phyloP scores from a whole-genome alignment of 2,113 vertebrate genomes.

The Tragelaphus buxtoni region DNA sequence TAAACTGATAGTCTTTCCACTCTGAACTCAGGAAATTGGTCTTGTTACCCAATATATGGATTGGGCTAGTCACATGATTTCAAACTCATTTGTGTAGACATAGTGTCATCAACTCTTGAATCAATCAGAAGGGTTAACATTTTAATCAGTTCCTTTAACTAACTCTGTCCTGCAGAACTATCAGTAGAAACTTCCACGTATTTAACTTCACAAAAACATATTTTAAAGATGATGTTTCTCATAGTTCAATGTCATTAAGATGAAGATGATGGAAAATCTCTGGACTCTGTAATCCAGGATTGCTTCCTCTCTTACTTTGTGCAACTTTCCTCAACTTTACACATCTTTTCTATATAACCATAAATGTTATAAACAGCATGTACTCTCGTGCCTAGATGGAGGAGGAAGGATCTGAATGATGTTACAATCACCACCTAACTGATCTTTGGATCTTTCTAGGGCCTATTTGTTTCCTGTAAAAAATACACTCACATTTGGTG shows the following conservation, averaged over 20 bases:
- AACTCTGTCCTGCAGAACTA: not conserved
- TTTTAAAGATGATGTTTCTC: not conserved
- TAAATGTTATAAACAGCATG: not conserved
- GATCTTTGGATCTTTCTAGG: not conserved
- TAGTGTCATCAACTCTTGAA: slow-evolving; percentile 44
- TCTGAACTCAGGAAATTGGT: slow-evolving; percentile 44
- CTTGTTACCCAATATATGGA: slow-evolving; percentile 31
- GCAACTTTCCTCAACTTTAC: not conserved
- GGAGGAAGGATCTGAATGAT: not conserved
- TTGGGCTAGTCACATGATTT: slow-evolving; percentile 46
- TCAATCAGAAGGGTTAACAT: slow-evolving; percentile 29
- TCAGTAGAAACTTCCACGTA: not conserved
- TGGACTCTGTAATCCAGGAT: not conserved
- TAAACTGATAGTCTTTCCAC: not conserved
- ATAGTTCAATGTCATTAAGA: not conserved
- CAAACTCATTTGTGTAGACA: slow-evolving; percentile 45
- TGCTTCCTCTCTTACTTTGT: not conserved
- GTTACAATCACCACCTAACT: not conserved
- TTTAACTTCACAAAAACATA: not conserved
- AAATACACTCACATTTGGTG: not conserved
- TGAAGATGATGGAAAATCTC: not conserved
- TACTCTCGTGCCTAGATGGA: not conserved
- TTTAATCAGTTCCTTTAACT: slow-evolving; percentile 46
- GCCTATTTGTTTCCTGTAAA: not conserved
- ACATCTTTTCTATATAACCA: not conserved